Conservation (phyloP, 2,797 vertebrate species). For the Molossus molossus region DNA sequence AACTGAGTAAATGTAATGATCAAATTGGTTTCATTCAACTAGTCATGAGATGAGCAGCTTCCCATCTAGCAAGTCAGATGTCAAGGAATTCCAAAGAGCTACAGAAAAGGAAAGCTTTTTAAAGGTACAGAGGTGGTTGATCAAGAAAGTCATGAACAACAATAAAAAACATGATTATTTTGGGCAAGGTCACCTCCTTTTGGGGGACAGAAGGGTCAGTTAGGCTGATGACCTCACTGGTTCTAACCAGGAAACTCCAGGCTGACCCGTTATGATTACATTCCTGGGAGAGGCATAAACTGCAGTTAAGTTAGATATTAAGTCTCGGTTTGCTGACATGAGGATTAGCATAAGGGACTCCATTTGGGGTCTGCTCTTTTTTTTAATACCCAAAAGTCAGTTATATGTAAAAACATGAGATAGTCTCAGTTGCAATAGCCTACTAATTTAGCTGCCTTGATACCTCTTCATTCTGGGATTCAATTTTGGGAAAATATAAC, state of each 20-base stretch:
- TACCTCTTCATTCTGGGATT: slow-evolving; percentile 30
- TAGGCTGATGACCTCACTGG: not conserved
- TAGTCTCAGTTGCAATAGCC: not conserved
- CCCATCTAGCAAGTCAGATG: not conserved
- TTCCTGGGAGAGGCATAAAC: not conserved
- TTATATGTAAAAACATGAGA: not conserved
- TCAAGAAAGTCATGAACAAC: not conserved
- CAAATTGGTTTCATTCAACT: not conserved
- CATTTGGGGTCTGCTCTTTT: not conserved
- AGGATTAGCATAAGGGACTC: not conserved
- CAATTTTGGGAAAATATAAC: not conserved
- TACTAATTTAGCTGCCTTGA: not conserved
- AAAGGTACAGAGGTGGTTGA: not conserved
- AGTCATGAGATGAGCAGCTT: too few species aligned
- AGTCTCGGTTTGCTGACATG: not conserved
- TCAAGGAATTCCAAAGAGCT: not conserved
- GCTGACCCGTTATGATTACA: not conserved
- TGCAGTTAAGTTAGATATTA: not conserved
- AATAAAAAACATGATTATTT: not conserved
- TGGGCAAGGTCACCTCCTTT: not conserved
- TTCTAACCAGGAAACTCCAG: not conserved
- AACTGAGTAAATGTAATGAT: not conserved
- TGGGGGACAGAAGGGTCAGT: not conserved
- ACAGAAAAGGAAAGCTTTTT: not conserved
- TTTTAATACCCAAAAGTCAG: not conserved